A percentile compares a stretch with the other conserved stretches of the same genome.
These are phyloP conservation scores for Hyperoplus immaculatus DNA, from an alignment of 2,797 vertebrate species.

Conservation along the genomic window DNA sequence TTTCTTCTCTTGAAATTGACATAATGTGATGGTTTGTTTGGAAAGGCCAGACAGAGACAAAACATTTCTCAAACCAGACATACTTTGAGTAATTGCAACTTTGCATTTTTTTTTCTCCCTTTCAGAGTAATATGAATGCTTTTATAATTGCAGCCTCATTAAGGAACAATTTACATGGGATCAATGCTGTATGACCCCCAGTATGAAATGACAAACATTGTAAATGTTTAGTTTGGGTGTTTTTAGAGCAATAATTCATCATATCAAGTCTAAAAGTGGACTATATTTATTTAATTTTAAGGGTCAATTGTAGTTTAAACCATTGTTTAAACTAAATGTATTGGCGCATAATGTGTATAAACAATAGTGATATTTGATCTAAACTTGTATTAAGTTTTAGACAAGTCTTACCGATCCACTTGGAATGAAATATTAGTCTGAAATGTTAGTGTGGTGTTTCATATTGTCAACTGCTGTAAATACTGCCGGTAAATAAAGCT, in stretches of 20 bases:
- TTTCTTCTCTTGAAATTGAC: neutral
- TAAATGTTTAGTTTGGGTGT: neutral
- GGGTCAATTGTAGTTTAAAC: no score
- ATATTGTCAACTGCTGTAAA: neutral
- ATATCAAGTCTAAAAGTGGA: neutral
- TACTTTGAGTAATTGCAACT: neutral
- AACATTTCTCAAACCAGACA: neutral
- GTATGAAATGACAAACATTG: neutral
- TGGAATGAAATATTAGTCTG: neutral
- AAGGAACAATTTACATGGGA: neutral
- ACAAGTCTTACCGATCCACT: neutral
- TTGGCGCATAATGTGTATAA: neutral
- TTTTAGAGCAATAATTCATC: neutral
- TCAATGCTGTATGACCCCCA: neutral
- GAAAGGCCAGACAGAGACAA: neutral
- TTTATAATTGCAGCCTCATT: neutral
- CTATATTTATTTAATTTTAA: neutral
- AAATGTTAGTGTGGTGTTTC: neutral
- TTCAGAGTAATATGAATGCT: neutral
- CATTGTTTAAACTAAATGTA: neutral
- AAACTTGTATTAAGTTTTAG: neutral
- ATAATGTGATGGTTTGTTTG: constrained; percentile 12
- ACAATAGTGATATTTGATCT: neutral
- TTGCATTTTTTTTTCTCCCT: neutral
- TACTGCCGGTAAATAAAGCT: neutral